Evolutionary conservation across 2,888 invertebrate species (phyloP), one percentile per base, ranked within the genome.

Genomic region (Sialis lutaria): DNA sequence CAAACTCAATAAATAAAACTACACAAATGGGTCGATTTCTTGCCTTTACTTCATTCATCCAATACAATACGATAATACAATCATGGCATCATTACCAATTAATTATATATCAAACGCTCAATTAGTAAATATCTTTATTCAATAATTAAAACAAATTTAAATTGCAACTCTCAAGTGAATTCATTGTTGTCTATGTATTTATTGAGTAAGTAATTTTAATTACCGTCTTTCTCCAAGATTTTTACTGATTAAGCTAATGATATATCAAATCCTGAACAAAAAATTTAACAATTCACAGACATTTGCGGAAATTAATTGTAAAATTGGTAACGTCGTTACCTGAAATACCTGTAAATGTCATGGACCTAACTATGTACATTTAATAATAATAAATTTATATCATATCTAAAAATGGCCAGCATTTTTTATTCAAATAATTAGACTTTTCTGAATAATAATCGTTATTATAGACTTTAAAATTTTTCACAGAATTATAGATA

Each of bases 371-470:
- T 46, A 46, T 46, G 31, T 46, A 46, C 46, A 46, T 46, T 32
- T 46, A 43, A 43, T 43, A 46, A 46, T 46, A 40, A 45, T 39
- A 45, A 35, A 35, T 45, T 40, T 40, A 32, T 40, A 13, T 46
- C 40, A 46, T 46, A 46, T 46, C 34, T 42, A 47, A 47, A 47
- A 47, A 47, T 47, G 47, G 47, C 47, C 47, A 47, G 47, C 47
- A 47, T 47, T 47, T 47, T 47, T 42, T 42, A 31, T 12, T 42
- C 9, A 40, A 46, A 12, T 35, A 30, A 39, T 22, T 22, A 22
- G 22, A 22, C 22, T 22, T 22, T 22, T 22, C 22, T 22, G 22
- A 22, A 22, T 22, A 22, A 22, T 22, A 22, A 22, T 22, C 22
- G 22, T 22, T 22, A 22, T 22, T 22, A 22, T 22, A 22, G 22